Evolutionary conservation across 2,888 invertebrate species (phyloP).

Genomic region (Erpobdella octoculata): DNA sequence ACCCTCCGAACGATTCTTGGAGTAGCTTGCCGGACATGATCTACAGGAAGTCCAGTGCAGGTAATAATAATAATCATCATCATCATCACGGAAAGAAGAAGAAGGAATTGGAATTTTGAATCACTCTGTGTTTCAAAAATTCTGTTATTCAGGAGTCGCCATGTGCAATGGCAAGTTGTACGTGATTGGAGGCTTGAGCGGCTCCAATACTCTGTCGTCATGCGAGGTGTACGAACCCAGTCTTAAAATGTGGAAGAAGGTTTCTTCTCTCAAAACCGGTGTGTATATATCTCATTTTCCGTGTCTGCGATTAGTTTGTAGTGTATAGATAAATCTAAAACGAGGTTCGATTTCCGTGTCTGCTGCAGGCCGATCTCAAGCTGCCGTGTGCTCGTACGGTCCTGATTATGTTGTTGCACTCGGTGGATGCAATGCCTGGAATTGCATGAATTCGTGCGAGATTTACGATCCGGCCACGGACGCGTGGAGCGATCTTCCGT

Average conservation of each 20-base stretch:
- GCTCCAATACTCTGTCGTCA: conserved; percentile 63
- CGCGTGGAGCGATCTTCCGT: conserved; percentile 65
- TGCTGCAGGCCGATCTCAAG: conserved; percentile 11
- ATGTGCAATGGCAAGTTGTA: conserved; percentile 63
- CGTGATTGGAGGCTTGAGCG: conserved; percentile 73
- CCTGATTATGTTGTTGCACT: conserved; percentile 75
- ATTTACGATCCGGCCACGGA: conserved; percentile 62
- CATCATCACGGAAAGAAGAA: too few species aligned
- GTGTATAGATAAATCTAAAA: too few species aligned
- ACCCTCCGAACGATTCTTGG: conserved; percentile 56
- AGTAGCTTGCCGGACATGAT: conserved; percentile 57
- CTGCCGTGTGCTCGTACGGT: conserved; percentile 43
- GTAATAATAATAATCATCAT: too few species aligned
- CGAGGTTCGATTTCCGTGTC: too few species aligned
- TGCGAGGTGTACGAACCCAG: conserved; percentile 67
- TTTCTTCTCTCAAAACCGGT: conserved; percentile 65
- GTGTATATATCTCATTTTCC: conserved; percentile 36
- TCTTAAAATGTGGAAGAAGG: conserved; percentile 61
- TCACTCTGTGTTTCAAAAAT: not conserved
- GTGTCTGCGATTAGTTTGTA: not conserved
- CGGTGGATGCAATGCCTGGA: conserved; percentile 83
- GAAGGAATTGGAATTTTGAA: too few species aligned
- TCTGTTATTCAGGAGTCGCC: conserved; percentile 57
- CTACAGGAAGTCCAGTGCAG: conserved; percentile 64
- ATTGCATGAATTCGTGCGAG: conserved; percentile 66